phyloP scores from a whole-genome alignment of 2,113 vertebrate species.

The Oreochromis niloticus region DNA sequence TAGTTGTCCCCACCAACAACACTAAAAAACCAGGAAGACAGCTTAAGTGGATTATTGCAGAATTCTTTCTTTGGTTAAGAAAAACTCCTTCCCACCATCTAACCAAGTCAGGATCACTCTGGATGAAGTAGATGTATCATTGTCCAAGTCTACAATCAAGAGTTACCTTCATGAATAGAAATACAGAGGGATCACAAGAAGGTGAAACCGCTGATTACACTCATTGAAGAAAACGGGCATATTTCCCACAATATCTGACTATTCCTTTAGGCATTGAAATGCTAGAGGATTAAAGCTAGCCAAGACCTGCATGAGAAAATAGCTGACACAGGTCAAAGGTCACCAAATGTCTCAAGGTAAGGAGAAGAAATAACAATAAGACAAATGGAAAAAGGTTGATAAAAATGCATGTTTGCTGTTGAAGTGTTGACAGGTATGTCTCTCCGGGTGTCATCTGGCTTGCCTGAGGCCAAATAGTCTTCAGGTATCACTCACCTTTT shows the following conservation, averaged over 20 bases:
- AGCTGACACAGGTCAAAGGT: not conserved
- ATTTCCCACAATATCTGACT: not conserved
- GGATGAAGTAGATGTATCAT: not conserved
- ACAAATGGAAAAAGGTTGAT: not conserved
- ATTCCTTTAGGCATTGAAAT: not conserved
- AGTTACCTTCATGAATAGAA: not conserved
- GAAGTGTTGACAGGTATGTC: conserved; percentile 3
- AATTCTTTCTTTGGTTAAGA: not conserved
- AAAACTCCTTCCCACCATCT: not conserved
- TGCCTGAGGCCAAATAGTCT: conserved; percentile 34
- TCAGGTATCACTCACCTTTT: conserved; percentile 18
- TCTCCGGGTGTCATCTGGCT: conserved; percentile 62
- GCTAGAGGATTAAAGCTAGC: not conserved
- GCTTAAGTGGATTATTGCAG: not conserved
- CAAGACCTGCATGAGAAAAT: not conserved
- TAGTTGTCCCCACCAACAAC: not conserved
- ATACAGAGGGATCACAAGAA: not conserved
- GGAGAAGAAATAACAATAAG: not conserved
- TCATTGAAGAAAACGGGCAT: not conserved
- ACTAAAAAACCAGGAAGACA: not conserved
- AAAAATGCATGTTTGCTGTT: not conserved
- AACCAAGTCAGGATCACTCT: not conserved
- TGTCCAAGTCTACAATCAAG: not conserved
- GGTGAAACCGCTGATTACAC: not conserved
- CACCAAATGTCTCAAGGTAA: not conserved